These are phyloP conservation scores for Pandemis heparana DNA, from an alignment of 2,888 invertebrate species.

Conservation along the genomic window DNA sequence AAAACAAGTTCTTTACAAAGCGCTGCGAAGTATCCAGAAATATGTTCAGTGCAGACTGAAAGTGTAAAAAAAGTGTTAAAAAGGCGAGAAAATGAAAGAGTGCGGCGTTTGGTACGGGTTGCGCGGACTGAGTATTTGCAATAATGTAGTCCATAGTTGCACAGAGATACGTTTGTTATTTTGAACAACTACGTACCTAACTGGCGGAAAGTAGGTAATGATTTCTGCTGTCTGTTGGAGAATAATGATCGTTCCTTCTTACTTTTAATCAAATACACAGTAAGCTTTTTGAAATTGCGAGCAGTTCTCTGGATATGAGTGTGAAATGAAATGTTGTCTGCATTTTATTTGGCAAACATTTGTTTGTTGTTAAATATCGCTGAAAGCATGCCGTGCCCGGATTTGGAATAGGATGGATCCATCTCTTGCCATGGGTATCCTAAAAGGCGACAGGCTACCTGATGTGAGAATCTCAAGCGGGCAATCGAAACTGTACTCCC, in stretches of 20 bases:
- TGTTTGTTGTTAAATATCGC: too few relatives aligned
- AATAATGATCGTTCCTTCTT: neutral
- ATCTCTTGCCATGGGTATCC: too few relatives aligned
- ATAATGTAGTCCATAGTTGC: slow-evolving; percentile 26
- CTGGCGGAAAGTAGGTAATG: neutral
- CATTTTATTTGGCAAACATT: too few relatives aligned
- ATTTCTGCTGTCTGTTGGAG: neutral
- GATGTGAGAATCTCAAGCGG: too few relatives aligned
- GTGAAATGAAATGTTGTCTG: too few relatives aligned
- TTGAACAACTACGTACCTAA: neutral
- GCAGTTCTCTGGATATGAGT: too few relatives aligned
- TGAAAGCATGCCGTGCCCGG: too few relatives aligned
- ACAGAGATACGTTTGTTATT: neutral
- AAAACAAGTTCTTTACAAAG: slow-evolving; percentile 53
- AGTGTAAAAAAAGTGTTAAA: slow-evolving; percentile 45
- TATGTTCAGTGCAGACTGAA: slow-evolving; percentile 50
- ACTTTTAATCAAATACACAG: neutral
- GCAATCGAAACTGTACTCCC: too few relatives aligned
- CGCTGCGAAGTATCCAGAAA: slow-evolving; percentile 52
- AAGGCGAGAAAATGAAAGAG: slow-evolving; percentile 44
- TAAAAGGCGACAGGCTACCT: too few relatives aligned
- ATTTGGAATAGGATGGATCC: too few relatives aligned
- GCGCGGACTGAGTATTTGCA: slow-evolving; percentile 26
- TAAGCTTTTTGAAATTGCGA: neutral
- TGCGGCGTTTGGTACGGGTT: slow-evolving; percentile 7